Evolutionary conservation across 2,888 invertebrate species (phyloP).

Genomic region (Pheosia tremula): DNA sequence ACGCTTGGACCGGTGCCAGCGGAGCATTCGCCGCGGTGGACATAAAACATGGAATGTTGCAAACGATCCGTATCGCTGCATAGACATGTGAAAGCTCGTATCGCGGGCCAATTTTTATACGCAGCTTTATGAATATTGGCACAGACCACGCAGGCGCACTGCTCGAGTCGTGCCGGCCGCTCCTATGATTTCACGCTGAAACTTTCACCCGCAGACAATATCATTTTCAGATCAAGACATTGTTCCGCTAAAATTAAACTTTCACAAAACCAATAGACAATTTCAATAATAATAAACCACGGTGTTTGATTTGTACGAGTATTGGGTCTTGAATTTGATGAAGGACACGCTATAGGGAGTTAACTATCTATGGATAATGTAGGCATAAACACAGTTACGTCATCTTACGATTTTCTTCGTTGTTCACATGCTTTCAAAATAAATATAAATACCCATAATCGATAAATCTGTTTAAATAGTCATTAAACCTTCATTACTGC

Average conservation of each 20-base stretch:
- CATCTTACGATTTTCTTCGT: conserved; percentile 21
- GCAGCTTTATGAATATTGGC: conserved; percentile 12
- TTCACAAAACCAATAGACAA: not conserved
- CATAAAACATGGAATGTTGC: conserved; percentile 55
- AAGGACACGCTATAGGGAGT: not conserved
- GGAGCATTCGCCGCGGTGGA: conserved; percentile 45
- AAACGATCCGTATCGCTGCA: conserved; percentile 35
- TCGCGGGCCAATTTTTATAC: conserved; percentile 7
- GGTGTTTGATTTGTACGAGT: not conserved
- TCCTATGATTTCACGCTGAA: conserved; percentile 6
- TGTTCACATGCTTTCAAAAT: conserved; percentile 22
- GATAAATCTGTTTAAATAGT: not conserved
- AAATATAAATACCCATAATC: not conserved
- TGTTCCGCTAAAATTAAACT: conserved; percentile 6
- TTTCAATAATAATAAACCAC: not conserved
- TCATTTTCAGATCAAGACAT: conserved; percentile 1
- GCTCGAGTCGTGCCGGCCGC: not conserved
- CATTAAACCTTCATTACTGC: not conserved
- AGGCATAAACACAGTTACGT: conserved; percentile 6
- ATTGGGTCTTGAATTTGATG: not conserved
- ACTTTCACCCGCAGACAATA: conserved; percentile 2
- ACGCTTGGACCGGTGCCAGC: conserved; percentile 52
- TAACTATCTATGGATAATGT: not conserved
- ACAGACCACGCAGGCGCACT: not conserved
- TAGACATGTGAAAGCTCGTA: conserved; percentile 30